Conservation (phyloP, 1,140 invertebrate genomes). For the Pseudomyrmex flavicornis region DNA sequence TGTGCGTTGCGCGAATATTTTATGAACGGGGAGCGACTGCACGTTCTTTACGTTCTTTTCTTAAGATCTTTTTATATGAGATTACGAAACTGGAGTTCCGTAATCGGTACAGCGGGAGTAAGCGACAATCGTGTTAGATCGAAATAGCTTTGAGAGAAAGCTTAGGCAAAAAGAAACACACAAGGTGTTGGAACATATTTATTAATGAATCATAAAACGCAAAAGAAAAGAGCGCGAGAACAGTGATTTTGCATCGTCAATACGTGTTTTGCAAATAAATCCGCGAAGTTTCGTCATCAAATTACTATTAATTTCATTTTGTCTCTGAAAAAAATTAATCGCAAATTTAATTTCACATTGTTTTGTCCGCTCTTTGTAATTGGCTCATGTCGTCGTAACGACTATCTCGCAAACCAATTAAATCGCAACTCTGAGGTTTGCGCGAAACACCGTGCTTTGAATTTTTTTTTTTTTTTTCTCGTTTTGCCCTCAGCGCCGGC, state of each 20-base stretch:
- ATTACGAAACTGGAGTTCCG: background rate
- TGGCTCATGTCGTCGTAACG: background rate
- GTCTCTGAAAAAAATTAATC: background rate
- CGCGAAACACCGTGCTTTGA: background rate
- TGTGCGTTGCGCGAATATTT: conserved; percentile 67
- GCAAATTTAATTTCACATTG: background rate
- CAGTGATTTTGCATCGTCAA: background rate
- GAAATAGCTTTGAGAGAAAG: too few species aligned
- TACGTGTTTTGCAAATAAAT: background rate
- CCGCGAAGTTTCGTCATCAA: background rate
- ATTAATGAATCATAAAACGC: too few species aligned
- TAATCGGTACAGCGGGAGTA: too few species aligned
- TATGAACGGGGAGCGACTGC: conserved; percentile 44
- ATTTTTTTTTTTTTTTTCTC: background rate
- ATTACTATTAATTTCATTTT: background rate
- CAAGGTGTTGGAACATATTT: too few species aligned
- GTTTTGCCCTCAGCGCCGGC: background rate
- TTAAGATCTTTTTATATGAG: background rate
- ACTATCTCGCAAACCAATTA: conserved; percentile 30
- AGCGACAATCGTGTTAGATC: too few species aligned
- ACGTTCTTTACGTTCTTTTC: conserved; percentile 1
- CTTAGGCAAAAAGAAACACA: too few species aligned
- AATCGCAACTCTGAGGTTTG: background rate
- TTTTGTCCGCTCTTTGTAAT: conserved; percentile 1
- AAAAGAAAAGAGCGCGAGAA: too few species aligned